A percentile compares a stretch with the other conserved stretches of the same genome.
These are phyloP conservation scores for Dendrocopos noguchii DNA, from an alignment of 2,113 vertebrate genomes.

Conservation along the genomic window DNA sequence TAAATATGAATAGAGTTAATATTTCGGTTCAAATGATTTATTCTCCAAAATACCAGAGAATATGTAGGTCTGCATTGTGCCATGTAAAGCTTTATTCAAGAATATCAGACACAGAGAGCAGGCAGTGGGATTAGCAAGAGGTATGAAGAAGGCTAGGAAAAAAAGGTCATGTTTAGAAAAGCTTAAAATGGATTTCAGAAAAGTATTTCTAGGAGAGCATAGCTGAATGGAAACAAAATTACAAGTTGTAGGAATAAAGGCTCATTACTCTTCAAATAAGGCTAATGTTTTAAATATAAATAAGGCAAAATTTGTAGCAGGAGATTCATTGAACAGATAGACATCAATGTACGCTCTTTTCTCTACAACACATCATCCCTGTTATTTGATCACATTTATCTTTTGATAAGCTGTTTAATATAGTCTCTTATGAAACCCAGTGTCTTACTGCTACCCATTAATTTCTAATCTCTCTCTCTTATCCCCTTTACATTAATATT, in stretches of 20 bases:
- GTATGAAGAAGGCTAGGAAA: background rate
- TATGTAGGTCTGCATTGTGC: accelerated
- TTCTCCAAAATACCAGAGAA: background rate
- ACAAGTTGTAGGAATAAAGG: background rate
- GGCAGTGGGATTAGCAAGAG: background rate
- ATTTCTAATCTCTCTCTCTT: background rate
- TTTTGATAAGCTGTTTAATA: background rate
- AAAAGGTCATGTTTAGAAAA: background rate
- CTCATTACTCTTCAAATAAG: background rate
- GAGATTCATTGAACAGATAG: background rate
- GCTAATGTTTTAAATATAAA: background rate
- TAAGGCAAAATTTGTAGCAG: background rate
- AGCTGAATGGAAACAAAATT: background rate
- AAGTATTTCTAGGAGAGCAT: background rate
- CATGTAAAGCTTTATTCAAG: background rate
- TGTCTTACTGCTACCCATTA: background rate
- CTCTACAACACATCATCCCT: background rate
- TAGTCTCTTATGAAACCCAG: background rate
- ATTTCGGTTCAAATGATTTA: background rate
- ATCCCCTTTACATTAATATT: background rate
- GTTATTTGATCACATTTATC: background rate
- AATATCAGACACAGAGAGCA: background rate
- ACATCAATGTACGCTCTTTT: background rate
- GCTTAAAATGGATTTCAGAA: background rate
- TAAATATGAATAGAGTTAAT: background rate